Evolutionary conservation across 2,797 vertebrate genomes (phyloP).

Genomic region (Cephalopachus bancanus): DNA sequence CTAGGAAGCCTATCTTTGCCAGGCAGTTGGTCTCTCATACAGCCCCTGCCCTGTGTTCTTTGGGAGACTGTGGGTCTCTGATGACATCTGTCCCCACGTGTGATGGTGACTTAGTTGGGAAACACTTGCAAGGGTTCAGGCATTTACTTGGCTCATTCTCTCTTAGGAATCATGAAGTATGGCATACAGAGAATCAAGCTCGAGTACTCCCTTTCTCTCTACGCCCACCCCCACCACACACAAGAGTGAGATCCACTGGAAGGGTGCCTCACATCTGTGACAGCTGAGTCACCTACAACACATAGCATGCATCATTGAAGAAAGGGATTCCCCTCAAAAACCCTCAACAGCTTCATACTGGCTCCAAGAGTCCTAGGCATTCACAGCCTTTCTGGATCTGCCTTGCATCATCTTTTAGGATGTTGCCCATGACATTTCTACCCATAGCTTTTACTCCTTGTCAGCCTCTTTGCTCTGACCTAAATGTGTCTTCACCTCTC

Average conservation of each 20-base stretch:
- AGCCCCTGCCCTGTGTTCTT: not conserved
- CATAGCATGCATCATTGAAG: not conserved
- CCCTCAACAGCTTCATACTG: not conserved
- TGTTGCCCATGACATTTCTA: not conserved
- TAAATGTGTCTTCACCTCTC: not conserved
- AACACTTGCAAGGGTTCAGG: not conserved
- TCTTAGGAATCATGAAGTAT: not conserved
- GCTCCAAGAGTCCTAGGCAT: not conserved
- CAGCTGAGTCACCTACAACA: not conserved
- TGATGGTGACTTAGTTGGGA: not conserved
- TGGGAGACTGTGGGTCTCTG: not conserved
- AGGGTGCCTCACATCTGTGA: not conserved
- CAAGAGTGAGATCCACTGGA: not conserved
- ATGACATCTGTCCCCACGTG: not conserved
- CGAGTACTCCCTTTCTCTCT: not conserved
- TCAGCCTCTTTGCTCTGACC: not conserved
- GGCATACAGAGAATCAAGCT: not conserved
- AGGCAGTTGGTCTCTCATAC: not conserved
- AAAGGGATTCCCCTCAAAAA: not conserved
- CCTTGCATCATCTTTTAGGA: rapidly evolving
- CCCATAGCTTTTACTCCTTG: not conserved
- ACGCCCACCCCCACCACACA: no score
- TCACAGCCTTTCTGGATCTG: not conserved
- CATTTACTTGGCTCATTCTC: not conserved
- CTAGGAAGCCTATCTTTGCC: conserved; percentile 28